phyloP scores from a whole-genome alignment of 1,140 invertebrate genomes.

The Drosophila nasuta region DNA sequence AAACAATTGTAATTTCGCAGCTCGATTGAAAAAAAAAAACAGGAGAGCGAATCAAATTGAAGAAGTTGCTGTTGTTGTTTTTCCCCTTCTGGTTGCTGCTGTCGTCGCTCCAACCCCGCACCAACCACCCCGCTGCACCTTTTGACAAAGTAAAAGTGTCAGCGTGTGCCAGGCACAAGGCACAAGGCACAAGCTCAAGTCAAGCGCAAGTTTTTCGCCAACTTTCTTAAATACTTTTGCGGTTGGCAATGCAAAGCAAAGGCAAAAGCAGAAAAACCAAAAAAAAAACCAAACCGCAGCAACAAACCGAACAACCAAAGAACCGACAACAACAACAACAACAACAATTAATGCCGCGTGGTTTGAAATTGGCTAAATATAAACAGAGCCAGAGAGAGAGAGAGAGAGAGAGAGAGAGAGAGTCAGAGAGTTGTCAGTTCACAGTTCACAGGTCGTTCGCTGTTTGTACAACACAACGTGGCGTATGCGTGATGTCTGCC shows the following conservation, averaged over 20 bases:
- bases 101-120: conserved; percentile 17
- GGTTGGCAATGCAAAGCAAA: conserved; percentile 39
- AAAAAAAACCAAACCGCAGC: conserved; percentile 9
- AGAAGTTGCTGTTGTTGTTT: conserved; percentile 26
- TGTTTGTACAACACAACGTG: conserved; percentile 39
- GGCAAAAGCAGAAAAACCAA: not conserved
- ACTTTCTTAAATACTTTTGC: conserved; percentile 82
- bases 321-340: conserved; percentile 22
- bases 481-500: conserved; percentile 71
- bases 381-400: conserved; percentile 15
- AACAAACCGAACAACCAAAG: not conserved
- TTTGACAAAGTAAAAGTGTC: conserved; percentile 79
- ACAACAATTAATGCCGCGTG: conserved; percentile 64
- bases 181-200: conserved; percentile 7
- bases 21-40: conserved; percentile 8
- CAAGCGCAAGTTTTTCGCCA: conserved; percentile 52
- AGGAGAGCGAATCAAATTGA: conserved; percentile 9
- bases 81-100: not conserved
- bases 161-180: conserved; percentile 76
- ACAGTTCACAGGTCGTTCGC: not conserved
- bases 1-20: conserved; percentile 23
- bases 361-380: conserved; percentile 52
- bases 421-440: not conserved
- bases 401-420: no score
- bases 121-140: not conserved